These are phyloP conservation scores for Azemiops feae DNA, from an alignment of 2,113 vertebrate species.

Conservation along the genomic window DNA sequence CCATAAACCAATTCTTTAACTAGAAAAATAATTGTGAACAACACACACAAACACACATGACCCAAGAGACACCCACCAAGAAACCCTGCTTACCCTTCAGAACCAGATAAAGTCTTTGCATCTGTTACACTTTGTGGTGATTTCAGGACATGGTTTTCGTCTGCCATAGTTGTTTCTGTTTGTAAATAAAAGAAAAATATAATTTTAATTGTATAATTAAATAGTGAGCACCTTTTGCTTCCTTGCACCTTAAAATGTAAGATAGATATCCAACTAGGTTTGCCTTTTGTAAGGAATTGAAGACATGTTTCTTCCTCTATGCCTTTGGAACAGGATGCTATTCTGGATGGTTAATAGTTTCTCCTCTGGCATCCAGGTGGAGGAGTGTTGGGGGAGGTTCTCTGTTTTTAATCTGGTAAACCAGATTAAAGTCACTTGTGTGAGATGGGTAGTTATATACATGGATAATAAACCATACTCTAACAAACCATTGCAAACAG, in stretches of 20 bases:
- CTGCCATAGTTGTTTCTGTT: constrained; percentile 49
- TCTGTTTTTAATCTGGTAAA: neutral
- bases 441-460: neutral
- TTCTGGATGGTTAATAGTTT: neutral
- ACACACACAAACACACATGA: neutral
- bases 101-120: constrained; percentile 53
- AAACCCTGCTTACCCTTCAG: constrained; percentile 59
- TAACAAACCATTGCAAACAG: neutral
- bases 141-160: constrained; percentile 50
- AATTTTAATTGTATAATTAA: neutral
- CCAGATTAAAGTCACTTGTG: neutral
- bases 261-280: neutral
- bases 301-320: neutral
- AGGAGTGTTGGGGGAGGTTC: neutral
- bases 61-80: neutral
- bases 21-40: neutral
- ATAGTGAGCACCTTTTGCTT: neutral
- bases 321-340: neutral
- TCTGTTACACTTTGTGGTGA: constrained; percentile 33
- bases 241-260: neutral
- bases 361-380: neutral
- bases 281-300: neutral
- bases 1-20: neutral
- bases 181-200: constrained; percentile 36
- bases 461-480: neutral